Percentiles rank a stretch among this genome's conserved stretches.
phyloP scores from a whole-genome alignment of 1,140 invertebrate genomes.

The Andricus grossulariae region DNA sequence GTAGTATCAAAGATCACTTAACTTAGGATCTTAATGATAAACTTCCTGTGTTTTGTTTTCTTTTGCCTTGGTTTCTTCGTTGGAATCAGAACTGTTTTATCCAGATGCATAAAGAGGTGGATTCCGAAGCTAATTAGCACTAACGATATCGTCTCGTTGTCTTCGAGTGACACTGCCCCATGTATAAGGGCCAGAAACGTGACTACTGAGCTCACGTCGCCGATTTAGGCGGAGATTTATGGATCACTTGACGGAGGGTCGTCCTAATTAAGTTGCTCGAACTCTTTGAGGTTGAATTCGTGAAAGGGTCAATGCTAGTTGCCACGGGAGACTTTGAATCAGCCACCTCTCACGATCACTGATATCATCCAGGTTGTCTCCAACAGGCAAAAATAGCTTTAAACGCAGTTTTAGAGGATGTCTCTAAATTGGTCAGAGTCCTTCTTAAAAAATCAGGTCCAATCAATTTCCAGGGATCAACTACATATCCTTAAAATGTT shows the following conservation, averaged over 20 bases:
- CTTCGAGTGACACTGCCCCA: constrained; percentile 3
- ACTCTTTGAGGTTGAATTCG: constrained; percentile 28
- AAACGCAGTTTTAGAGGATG: not conserved
- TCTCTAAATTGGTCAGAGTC: too few relatives aligned
- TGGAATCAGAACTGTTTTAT: not conserved
- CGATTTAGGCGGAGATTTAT: constrained; percentile 30
- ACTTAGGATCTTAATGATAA: too few relatives aligned
- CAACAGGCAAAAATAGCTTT: not conserved
- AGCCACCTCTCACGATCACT: not conserved
- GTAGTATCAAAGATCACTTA: too few relatives aligned
- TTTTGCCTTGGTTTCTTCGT: not conserved
- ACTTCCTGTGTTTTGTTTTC: not conserved
- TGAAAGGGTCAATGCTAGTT: constrained; percentile 21
- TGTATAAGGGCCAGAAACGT: constrained; percentile 1
- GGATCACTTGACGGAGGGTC: constrained; percentile 6
- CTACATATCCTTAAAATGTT: too few relatives aligned
- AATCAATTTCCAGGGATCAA: too few relatives aligned
- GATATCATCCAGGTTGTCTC: not conserved
- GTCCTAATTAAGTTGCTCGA: constrained; percentile 28
- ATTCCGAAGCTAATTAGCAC: not conserved
- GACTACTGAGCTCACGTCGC: not conserved
- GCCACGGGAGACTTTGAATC: constrained; percentile 6
- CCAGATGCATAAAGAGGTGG: not conserved
- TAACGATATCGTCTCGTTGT: constrained; percentile 15
- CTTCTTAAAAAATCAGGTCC: too few relatives aligned